Base-by-base conservation (phyloP, 1,140 invertebrate genomes). In the Bilobella aurantiaca region DNA sequence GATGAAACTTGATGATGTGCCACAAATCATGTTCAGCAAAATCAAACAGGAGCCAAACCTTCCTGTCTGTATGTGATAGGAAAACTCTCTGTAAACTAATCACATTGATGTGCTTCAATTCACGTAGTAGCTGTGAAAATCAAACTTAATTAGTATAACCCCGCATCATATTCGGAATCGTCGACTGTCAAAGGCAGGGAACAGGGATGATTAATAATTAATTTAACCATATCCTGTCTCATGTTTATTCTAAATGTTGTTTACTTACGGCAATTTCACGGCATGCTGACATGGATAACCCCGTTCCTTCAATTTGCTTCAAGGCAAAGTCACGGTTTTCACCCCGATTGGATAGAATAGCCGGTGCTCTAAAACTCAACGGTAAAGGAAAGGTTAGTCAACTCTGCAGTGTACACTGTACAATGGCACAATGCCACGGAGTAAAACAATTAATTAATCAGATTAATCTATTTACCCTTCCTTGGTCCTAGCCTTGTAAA, bases 1-100 rank as follows among this genome's bases (percentile, higher is more conserved):
- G 82, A 78, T 99, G 96, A 78, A 94, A 99, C 80, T 99, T 99
- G 57, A 99, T 99, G 34, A 99, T 99, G 78, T 99, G 97, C 96
- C 97, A 99, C 28, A 99, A 78, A 83, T 99, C 97, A 83, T 99
- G 96, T 81, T 99, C 97, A 2, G 96, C 95, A 82, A 96, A 99
- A 77, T 99, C 96, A 82, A 99, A 97, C 30, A 99, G 79, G 27
- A 99, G 80, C 89, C 95, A 99, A 1, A 98, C 95, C 84, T 97
- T 98, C 58, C 96, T 83, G 76, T 98, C 96, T 75, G 87, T 90
- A 76, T 98, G 93, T 0, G 96, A 98, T 12, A 99, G 82, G 77
- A 99, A 99, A 0, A 99, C 96, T 72, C 93, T 82, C 74, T 98
- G 96, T 31, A 99, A 80, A 73, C 91, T 96, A 63, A 99, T 98